Evolutionary conservation across 1,140 invertebrate species (phyloP).

Genomic region (Orchestia grillus): DNA sequence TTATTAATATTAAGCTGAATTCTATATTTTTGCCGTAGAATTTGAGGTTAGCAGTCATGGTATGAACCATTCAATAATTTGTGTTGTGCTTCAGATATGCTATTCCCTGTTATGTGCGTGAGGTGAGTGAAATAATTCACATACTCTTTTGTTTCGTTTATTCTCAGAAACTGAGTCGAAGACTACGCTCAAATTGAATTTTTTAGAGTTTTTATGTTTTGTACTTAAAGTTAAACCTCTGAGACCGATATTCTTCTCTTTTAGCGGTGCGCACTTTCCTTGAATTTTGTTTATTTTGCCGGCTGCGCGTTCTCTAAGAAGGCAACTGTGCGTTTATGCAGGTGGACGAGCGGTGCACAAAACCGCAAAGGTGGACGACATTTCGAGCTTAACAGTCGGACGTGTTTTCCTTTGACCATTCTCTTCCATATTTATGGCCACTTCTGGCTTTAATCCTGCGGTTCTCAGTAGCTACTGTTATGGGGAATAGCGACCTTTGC

Average conservation of each 20-base stretch:
- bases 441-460: background rate
- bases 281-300: background rate
- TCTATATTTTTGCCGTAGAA: background rate
- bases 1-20: background rate
- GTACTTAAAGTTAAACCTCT: too few species aligned
- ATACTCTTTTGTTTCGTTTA: background rate
- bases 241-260: background rate
- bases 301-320: background rate
- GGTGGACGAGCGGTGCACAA: background rate
- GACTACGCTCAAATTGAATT: background rate
- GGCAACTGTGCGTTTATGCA: background rate
- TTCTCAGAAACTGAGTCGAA: background rate
- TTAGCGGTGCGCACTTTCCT: background rate
- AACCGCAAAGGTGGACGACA: conserved; percentile 5
- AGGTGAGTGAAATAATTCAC: background rate
- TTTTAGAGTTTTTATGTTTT: background rate
- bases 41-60: background rate
- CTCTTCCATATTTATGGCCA: background rate
- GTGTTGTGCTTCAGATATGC: background rate
- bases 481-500: background rate
- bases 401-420: conserved; percentile 40
- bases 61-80: background rate
- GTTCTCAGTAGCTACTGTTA: background rate
- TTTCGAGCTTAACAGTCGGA: background rate
- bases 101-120: too few species aligned